Base-by-base conservation (phyloP, 2,113 vertebrate species). In the Apeltes quadracus region DNA sequence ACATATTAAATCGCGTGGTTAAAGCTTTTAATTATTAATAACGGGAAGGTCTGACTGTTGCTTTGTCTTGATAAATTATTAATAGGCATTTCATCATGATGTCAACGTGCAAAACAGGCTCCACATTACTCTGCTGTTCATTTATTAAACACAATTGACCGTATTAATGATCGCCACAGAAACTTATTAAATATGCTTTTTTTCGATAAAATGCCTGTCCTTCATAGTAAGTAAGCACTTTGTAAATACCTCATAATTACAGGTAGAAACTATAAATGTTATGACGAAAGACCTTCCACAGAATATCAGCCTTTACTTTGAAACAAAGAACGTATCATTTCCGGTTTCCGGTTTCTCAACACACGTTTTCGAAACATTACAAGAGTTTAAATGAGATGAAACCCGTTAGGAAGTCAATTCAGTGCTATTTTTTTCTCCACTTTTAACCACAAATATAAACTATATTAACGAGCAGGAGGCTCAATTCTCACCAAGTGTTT, bases 261-360 rank as follows among this genome's bases (percentile, higher is more conserved):
- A n/a, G n/a, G n/a, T n/a, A n/a, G n/a, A n/a, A 32, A 32, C 29
- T 32, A 32, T 32, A 32, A 32, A 32, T 32, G 29, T 32, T 32
- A 32, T 32, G 29, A 32, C 5, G 29, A 32, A 32, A 32, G 3
- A 32, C 0, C 3, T 32, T 32, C n/a, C n/a, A n/a, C n/a, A n/a
- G n/a, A n/a, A n/a, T n/a, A n/a, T n/a, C 4, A 15, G 48, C 53
- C 66, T 78, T 72, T 78, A 78, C 55, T 78, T 29, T 72, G 3
- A 5, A 36, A 16, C 22, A 22, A 4, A 39, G 7, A 13, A 8
- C 18, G 4, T 0, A 16, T 13, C 0, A 51, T 14, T 54, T 62
- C 69, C 48, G 36, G 69, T 54, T 2, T 27, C 4, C 10, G n/a
- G n/a, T n/a, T 54, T 32, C 10, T 41, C 18, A 7, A 11, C 1